Conservation (phyloP, 2,888 invertebrate species). For the Ctena decussata region DNA sequence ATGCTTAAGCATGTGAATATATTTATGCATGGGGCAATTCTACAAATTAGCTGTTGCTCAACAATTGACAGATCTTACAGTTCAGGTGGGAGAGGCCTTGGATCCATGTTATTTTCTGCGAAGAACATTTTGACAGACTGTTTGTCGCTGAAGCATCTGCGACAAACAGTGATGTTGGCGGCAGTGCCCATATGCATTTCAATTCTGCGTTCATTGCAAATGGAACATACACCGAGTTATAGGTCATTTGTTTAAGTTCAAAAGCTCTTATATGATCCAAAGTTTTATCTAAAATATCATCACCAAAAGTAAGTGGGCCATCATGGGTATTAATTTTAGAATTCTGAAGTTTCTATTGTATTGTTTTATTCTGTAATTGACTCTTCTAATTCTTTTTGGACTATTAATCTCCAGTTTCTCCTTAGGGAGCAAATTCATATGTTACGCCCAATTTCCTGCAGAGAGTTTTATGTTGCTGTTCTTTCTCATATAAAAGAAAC, state of each 20-base stretch:
- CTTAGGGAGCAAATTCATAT: too few relatives aligned
- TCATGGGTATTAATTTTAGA: background rate
- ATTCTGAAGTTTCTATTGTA: too few relatives aligned
- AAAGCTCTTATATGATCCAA: constrained; percentile 29
- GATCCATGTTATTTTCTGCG: constrained; percentile 49
- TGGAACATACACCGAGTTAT: constrained; percentile 21
- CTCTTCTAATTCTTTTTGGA: too few relatives aligned
- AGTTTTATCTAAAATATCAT: constrained; percentile 1
- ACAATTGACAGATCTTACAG: background rate
- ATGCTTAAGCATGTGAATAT: constrained; percentile 36
- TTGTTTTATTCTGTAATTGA: too few relatives aligned
- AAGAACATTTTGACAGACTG: constrained; percentile 40
- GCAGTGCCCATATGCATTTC: constrained; percentile 21
- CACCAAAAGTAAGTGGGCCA: background rate
- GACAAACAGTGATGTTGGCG: constrained; percentile 20
- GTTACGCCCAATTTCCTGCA: too few relatives aligned
- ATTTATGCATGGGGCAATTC: background rate
- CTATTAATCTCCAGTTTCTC: too few relatives aligned
- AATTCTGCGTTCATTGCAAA: constrained; percentile 22
- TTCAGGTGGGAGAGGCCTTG: background rate
- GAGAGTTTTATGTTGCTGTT: too few relatives aligned
- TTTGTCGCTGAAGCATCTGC: constrained; percentile 18
- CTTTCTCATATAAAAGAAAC: too few relatives aligned
- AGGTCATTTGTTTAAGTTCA: constrained; percentile 35
- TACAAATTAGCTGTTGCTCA: background rate